phyloP scores from a whole-genome alignment of 2,888 invertebrate species.

The Lampropteryx suffumata region DNA sequence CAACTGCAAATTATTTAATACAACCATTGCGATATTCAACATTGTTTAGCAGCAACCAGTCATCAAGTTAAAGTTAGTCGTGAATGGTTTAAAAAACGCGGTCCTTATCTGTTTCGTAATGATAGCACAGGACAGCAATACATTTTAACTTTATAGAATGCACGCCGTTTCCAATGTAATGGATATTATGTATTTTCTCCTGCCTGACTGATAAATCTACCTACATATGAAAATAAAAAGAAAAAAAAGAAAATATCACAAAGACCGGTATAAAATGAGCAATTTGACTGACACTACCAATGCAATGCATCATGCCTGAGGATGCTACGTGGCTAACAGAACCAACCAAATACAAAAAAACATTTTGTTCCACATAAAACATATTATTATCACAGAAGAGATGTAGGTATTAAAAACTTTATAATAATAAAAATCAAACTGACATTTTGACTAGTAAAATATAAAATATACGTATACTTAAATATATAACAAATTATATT shows the following conservation, averaged over 20 bases:
- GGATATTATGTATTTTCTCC: too few relatives aligned
- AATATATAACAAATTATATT: slow-evolving; percentile 18
- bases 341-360: slow-evolving; percentile 45
- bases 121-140: too few relatives aligned
- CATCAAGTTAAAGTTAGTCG: not conserved
- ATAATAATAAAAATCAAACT: slow-evolving; percentile 51
- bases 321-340: slow-evolving; percentile 74
- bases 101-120: too few relatives aligned
- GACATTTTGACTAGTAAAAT: slow-evolving; percentile 72
- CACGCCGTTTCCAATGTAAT: too few relatives aligned
- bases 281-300: slow-evolving; percentile 6
- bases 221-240: too few relatives aligned
- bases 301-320: slow-evolving; percentile 36
- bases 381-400: slow-evolving; percentile 75
- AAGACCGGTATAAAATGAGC: too few relatives aligned
- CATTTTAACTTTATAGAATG: too few relatives aligned
- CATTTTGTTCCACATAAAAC: slow-evolving; percentile 71
- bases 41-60: slow-evolving; percentile 13
- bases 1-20: slow-evolving; percentile 45
- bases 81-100: too few relatives aligned
- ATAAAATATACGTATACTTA: slow-evolving; percentile 41
- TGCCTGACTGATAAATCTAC: too few relatives aligned
- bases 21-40: slow-evolving; percentile 50
- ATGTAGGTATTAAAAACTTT: slow-evolving; percentile 50
- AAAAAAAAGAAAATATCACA: too few relatives aligned